A percentile compares a stretch with the other conserved stretches of the same genome.
Conservation (phyloP, 2,113 vertebrate genomes). For the Phasianus colchicus region DNA sequence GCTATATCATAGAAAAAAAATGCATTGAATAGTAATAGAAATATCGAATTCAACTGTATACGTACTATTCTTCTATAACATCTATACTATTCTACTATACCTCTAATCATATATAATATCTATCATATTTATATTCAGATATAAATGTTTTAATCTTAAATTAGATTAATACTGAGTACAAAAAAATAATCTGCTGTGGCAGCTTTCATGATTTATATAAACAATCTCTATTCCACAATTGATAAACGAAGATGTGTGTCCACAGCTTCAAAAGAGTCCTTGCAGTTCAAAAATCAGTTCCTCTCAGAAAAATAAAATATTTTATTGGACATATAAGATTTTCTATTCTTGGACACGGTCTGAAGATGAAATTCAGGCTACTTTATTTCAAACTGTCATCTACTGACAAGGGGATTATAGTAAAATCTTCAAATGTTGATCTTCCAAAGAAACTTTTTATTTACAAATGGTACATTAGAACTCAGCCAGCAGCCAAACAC, state of each 20-base stretch:
- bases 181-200: background rate
- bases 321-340: background rate
- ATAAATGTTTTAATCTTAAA: background rate
- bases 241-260: background rate
- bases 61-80: background rate
- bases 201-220: background rate
- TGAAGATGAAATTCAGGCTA: background rate
- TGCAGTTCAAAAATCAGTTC: background rate
- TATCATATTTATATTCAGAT: background rate
- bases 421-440: background rate
- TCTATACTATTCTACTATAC: background rate
- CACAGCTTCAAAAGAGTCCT: background rate
- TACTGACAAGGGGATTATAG: background rate
- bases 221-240: background rate
- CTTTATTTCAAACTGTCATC: background rate
- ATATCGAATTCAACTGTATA: background rate
- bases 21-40: background rate
- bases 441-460: background rate
- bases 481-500: background rate
- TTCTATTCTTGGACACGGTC: background rate
- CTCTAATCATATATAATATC: background rate
- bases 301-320: background rate
- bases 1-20: background rate
- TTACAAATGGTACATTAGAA: background rate
- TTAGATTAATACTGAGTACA: background rate